phyloP scores from a whole-genome alignment of 2,888 invertebrate genomes.

The Clepsis dumicolana region DNA sequence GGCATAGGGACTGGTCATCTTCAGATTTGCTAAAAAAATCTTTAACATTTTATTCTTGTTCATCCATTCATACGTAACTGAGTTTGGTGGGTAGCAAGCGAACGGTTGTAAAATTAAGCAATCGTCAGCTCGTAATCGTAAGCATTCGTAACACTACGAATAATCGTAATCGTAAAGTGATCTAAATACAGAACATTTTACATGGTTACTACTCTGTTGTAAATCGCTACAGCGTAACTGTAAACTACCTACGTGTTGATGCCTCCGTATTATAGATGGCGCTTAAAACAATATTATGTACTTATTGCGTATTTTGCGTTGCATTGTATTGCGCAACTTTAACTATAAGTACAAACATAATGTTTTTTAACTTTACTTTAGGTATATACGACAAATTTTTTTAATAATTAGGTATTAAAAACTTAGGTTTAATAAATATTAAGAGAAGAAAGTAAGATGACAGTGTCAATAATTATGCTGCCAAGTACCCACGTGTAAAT shows the following conservation, averaged over 20 bases:
- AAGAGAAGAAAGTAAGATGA: too few relatives aligned
- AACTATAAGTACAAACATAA: too few relatives aligned
- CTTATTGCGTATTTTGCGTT: background rate
- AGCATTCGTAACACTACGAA: conserved; percentile 11
- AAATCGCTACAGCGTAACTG: background rate
- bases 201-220: background rate
- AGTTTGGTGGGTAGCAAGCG: background rate
- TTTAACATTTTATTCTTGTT: background rate
- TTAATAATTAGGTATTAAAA: too few relatives aligned
- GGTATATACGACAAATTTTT: too few relatives aligned
- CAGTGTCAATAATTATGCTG: too few relatives aligned
- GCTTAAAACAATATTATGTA: too few relatives aligned
- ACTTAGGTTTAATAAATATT: too few relatives aligned
- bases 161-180: conserved; percentile 30
- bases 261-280: conserved; percentile 38
- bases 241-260: background rate
- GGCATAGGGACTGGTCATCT: background rate
- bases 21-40: too few relatives aligned
- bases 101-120: conserved; percentile 21
- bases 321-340: too few relatives aligned
- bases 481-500: too few relatives aligned
- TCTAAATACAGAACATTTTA: conserved; percentile 29
- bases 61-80: background rate
- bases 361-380: too few relatives aligned
- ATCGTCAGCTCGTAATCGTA: conserved; percentile 22